A percentile compares a stretch with the other conserved stretches of the same genome.
phyloP scores from a whole-genome alignment of 2,113 vertebrate species.

The Pachypanchax playfairii region DNA sequence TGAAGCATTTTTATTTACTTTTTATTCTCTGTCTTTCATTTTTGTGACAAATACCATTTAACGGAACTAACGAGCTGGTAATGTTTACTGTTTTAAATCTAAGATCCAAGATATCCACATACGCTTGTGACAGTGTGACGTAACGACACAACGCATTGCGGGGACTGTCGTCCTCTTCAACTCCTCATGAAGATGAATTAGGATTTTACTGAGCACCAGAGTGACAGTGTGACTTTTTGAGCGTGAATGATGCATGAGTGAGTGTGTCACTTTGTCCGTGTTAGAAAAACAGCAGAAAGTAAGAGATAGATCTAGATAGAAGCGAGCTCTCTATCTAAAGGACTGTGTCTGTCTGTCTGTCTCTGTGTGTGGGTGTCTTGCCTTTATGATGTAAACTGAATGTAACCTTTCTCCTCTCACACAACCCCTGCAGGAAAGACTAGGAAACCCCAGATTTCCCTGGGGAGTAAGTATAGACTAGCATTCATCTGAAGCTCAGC shows the following conservation, averaged over 20 bases:
- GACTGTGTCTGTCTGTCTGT: conserved; percentile 56
- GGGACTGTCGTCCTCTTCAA: conserved; percentile 35
- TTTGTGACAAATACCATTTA: no score
- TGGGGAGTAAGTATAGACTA: conserved; percentile 55
- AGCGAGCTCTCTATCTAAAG: conserved; percentile 47
- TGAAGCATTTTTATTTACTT: no score
- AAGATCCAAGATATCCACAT: not conserved
- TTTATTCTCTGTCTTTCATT: no score
- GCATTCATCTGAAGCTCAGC: conserved; percentile 71
- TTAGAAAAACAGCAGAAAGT: conserved; percentile 43
- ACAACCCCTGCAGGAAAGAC: conserved; percentile 66
- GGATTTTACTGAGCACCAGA: conserved; percentile 39
- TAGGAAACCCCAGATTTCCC: conserved; percentile 46
- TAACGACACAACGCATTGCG: conserved; percentile 10
- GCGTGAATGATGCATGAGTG: conserved; percentile 52
- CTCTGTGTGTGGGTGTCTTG: conserved; percentile 41
- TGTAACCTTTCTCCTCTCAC: conserved; percentile 76
- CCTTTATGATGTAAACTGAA: conserved; percentile 78
- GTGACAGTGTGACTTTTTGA: conserved; percentile 39
- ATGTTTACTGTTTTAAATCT: not conserved
- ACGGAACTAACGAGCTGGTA: no score
- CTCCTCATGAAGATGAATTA: conserved; percentile 44
- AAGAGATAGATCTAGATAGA: conserved; percentile 41
- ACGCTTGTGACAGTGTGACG: not conserved
- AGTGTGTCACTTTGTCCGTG: conserved; percentile 41